Evolutionary conservation across 2,113 vertebrate genomes (phyloP).

Genomic region (Cottus gobio): DNA sequence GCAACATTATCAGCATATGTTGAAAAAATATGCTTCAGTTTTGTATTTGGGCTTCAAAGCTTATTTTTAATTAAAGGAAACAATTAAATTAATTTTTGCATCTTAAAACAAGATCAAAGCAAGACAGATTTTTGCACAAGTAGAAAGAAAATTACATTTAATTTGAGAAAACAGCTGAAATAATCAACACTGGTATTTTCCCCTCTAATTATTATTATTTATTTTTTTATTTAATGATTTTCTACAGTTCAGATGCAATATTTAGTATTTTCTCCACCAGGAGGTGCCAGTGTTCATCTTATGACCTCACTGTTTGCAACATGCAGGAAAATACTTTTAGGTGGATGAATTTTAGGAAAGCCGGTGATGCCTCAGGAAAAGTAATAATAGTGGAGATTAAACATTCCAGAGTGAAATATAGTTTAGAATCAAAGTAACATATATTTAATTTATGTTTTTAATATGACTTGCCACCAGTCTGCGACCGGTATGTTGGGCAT

Average conservation of each 20-base stretch:
- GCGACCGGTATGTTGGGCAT: not conserved
- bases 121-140: not conserved
- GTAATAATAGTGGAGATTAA: not conserved
- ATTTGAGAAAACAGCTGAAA: not conserved
- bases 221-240: no score
- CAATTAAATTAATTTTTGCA: not conserved
- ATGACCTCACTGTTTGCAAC: constrained; percentile 9
- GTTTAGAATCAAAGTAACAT: not conserved
- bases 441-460: not conserved
- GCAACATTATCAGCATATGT: no score
- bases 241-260: not conserved
- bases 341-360: not conserved
- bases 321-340: not conserved
- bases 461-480: not conserved
- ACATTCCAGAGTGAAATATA: not conserved
- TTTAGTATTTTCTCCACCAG: constrained; percentile 52
- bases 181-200: not conserved
- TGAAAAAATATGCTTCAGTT: not conserved
- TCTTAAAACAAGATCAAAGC: not conserved
- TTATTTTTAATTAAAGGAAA: not conserved
- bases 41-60: not conserved
- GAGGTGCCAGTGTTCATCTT: constrained; percentile 60
- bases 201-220: no score
- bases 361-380: not conserved
- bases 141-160: not conserved